Evolutionary conservation across 2,113 vertebrate genomes (phyloP).

Genomic region (Lates calcarifer): DNA sequence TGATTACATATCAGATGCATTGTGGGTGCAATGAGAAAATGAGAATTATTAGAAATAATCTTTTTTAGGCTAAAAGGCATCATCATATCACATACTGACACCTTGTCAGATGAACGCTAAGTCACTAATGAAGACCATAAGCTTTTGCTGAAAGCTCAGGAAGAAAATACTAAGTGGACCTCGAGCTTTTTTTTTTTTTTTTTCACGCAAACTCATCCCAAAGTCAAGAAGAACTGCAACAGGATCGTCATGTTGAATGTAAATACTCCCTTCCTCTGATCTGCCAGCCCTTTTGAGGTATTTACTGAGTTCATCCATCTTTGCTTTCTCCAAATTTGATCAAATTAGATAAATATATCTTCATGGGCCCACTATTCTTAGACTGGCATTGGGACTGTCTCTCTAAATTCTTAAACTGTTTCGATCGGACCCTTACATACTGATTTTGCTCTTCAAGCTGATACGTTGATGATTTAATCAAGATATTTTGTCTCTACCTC

Average conservation of each 20-base stretch:
- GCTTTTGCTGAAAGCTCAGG: not conserved
- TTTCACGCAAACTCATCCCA: too few species aligned
- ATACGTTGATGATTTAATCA: conserved; percentile 31
- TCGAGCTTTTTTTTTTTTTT: too few species aligned
- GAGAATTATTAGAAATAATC: too few species aligned
- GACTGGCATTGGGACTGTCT: not conserved
- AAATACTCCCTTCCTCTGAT: too few species aligned
- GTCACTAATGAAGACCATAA: not conserved
- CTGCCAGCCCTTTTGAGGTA: too few species aligned
- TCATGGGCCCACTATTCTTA: not conserved
- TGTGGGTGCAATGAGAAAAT: not conserved
- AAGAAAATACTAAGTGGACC: not conserved
- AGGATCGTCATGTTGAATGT: too few species aligned
- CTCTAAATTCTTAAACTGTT: not conserved
- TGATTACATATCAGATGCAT: not conserved
- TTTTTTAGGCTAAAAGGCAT: too few species aligned
- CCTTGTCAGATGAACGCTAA: not conserved
- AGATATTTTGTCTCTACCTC: not conserved
- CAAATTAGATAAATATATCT: not conserved
- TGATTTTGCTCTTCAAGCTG: not conserved
- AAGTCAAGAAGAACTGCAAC: too few species aligned
- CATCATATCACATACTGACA: too few species aligned
- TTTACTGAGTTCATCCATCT: too few species aligned
- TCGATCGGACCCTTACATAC: not conserved
- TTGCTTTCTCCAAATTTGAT: too few species aligned